phyloP scores from a whole-genome alignment of 2,888 invertebrate genomes.

The Minunthozetes semirufus region DNA sequence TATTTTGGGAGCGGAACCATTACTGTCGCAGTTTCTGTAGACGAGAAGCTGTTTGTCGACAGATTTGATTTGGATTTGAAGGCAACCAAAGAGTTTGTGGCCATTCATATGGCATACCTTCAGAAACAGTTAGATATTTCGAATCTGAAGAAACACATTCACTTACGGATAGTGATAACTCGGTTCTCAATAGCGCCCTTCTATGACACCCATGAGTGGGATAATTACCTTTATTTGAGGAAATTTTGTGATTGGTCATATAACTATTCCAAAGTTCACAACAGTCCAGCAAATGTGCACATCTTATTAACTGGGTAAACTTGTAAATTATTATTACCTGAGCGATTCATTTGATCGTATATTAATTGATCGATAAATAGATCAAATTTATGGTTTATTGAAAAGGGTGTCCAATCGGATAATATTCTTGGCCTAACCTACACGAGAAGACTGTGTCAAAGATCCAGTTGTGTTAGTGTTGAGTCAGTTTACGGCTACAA shows the following conservation, averaged over 20 bases:
- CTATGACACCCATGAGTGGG: neutral
- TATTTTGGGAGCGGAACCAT: neutral
- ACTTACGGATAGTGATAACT: neutral
- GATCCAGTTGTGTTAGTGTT: neutral
- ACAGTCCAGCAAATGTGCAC: too few relatives aligned
- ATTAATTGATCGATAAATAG: neutral
- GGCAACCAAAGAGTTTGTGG: neutral
- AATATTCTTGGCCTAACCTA: neutral
- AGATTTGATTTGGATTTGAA: neutral
- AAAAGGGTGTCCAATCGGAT: neutral
- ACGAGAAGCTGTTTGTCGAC: neutral
- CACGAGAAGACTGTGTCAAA: neutral
- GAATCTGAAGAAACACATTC: neutral
- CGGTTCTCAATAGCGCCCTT: neutral
- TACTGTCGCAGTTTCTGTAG: neutral
- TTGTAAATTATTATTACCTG: neutral
- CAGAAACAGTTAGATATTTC: neutral
- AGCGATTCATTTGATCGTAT: neutral
- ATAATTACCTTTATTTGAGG: neutral
- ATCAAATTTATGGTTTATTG: neutral
- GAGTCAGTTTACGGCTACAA: neutral
- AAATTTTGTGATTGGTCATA: neutral
- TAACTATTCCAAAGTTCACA: neutral
- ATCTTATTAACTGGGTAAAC: neutral
- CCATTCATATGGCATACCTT: constrained; percentile 11